Evolutionary conservation across 1,140 invertebrate species (phyloP).

Genomic region (Stegodyphus dumicola): DNA sequence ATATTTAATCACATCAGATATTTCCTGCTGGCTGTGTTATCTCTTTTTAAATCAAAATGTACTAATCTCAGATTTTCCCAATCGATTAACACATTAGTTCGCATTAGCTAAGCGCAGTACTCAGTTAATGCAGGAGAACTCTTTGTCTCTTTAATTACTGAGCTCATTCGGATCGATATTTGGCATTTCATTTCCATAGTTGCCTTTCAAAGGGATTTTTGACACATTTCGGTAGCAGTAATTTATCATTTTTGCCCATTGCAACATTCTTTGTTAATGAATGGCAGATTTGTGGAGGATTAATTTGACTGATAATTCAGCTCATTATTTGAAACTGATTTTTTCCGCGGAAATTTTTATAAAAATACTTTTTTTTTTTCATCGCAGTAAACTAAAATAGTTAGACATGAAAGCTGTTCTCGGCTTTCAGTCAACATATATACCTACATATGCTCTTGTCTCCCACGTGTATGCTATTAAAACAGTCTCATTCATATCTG

Average conservation of each 20-base stretch:
- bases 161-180: constrained; percentile 23
- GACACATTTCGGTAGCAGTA: constrained; percentile 13
- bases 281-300: constrained; percentile 19
- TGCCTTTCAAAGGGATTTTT: constrained; percentile 49
- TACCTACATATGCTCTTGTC: no score
- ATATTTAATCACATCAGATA: no score
- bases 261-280: constrained; percentile 31
- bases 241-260: constrained; percentile 21
- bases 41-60: no score
- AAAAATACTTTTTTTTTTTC: no score
- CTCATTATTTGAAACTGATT: neutral
- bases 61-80: constrained; percentile 18
- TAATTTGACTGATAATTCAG: neutral
- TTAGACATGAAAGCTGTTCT: no score
- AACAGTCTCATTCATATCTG: no score
- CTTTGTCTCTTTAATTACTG: constrained; percentile 48
- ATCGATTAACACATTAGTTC: constrained; percentile 54
- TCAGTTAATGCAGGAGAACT: constrained; percentile 15
- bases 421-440: no score
- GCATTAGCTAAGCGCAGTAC: constrained; percentile 23
- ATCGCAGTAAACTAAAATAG: no score
- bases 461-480: no score
- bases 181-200: constrained; percentile 30
- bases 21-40: no score
- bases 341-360: no score